phyloP scores from a whole-genome alignment of 2,113 vertebrate species.

The Mola mola region DNA sequence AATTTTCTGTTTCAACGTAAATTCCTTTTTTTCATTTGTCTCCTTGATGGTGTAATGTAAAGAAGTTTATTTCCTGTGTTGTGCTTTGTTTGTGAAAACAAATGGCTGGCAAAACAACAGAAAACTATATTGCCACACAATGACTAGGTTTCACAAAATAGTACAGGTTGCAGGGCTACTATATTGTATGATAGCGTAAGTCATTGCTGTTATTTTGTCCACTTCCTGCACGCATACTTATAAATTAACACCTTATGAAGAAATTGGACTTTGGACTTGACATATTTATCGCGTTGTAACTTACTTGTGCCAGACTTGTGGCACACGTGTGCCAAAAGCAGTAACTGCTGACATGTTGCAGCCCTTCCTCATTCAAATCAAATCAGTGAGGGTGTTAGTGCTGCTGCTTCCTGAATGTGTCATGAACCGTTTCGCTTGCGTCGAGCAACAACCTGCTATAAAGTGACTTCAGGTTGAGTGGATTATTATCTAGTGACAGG shows the following conservation, averaged over 20 bases:
- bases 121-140: constrained; percentile 5
- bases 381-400: constrained; percentile 50
- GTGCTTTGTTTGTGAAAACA: neutral
- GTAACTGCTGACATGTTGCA: constrained; percentile 40
- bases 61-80: neutral
- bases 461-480: neutral
- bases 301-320: neutral
- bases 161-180: neutral
- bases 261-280: neutral
- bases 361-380: constrained; percentile 80
- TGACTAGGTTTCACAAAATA: neutral
- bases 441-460: constrained; percentile 1
- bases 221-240: no score
- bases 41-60: neutral
- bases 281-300: no score
- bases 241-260: neutral
- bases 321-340: neutral
- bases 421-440: constrained; percentile 47
- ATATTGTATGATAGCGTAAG: neutral
- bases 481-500: neutral
- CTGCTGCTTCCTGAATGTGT: constrained; percentile 60
- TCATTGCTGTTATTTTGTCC: constrained; percentile 1
- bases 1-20: no score
- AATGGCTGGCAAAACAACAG: neutral
- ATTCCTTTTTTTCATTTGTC: constrained; percentile 2